Conservation (phyloP, 2,888 invertebrate species). For the Artemia sp. region DNA sequence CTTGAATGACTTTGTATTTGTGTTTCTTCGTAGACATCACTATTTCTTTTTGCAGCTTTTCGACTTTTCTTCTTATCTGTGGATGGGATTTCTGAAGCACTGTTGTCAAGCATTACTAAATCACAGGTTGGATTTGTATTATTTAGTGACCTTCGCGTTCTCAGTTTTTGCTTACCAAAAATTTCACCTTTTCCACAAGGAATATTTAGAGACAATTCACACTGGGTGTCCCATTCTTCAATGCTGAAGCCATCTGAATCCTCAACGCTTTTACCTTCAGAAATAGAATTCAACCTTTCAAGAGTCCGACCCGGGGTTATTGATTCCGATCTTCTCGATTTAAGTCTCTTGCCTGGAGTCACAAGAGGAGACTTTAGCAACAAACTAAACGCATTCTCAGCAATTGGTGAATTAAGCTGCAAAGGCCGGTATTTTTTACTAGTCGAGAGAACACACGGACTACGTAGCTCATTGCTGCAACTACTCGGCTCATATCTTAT, state of each 20-base stretch:
- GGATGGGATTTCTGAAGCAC: too few species aligned
- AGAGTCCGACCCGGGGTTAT: not conserved
- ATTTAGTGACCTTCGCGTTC: too few species aligned
- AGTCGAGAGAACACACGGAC: not conserved
- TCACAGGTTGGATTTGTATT: too few species aligned
- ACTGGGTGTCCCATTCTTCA: not conserved
- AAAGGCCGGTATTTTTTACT: not conserved
- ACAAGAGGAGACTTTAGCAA: not conserved
- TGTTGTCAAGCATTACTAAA: too few species aligned
- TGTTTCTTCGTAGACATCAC: too few species aligned
- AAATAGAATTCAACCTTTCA: not conserved
- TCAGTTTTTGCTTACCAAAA: not conserved
- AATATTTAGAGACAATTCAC: not conserved
- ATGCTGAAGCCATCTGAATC: conserved; percentile 8
- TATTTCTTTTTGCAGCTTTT: too few species aligned
- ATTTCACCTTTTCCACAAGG: not conserved
- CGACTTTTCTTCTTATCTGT: too few species aligned
- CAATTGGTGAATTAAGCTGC: not conserved
- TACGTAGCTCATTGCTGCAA: not conserved
- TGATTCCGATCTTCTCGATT: too few species aligned
- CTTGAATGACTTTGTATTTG: too few species aligned
- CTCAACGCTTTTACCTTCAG: not conserved
- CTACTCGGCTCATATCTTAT: not conserved
- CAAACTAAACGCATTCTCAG: not conserved
- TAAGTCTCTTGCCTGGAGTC: not conserved